Evolutionary conservation across 2,113 vertebrate species (phyloP).

Genomic region (Laticauda colubrina): DNA sequence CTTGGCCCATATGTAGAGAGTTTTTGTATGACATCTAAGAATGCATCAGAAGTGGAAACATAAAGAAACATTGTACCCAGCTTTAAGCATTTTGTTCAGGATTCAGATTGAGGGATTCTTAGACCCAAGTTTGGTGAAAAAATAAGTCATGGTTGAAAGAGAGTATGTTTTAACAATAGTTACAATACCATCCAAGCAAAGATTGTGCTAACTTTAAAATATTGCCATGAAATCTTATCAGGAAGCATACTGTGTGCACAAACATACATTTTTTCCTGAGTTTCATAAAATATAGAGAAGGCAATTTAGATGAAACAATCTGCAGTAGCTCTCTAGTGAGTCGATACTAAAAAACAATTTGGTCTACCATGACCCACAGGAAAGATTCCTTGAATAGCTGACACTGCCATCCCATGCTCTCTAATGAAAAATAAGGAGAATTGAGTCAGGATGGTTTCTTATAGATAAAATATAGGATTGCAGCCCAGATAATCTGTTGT

Average conservation of each 20-base stretch:
- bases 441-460: background rate
- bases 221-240: background rate
- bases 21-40: background rate
- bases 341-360: background rate
- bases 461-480: background rate
- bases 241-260: background rate
- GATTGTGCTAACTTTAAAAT: background rate
- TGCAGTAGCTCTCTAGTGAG: background rate
- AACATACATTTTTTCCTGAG: background rate
- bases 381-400: background rate
- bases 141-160: background rate
- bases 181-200: background rate
- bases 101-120: background rate
- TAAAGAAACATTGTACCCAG: background rate
- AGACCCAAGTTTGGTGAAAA: background rate
- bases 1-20: background rate
- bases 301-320: constrained; percentile 8
- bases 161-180: background rate
- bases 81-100: background rate
- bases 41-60: background rate
- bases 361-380: background rate
- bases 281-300: constrained; percentile 20
- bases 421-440: background rate
- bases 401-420: background rate
- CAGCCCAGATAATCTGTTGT: background rate